These are phyloP conservation scores for Anoplophora glabripennis DNA, from an alignment of 1,140 invertebrate genomes.

Conservation along the genomic window DNA sequence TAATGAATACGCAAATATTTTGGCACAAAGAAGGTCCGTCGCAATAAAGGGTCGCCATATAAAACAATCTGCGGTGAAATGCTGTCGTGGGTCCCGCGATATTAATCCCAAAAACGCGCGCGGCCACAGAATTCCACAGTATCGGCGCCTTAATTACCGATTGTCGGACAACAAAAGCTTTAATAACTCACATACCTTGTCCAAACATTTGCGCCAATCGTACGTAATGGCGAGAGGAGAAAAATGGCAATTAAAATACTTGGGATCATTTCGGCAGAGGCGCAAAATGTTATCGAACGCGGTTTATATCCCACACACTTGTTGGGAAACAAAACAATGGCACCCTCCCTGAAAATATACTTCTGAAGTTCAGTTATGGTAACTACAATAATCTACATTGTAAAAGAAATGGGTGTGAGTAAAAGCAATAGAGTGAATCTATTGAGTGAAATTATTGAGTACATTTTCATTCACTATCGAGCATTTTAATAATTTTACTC, in stretches of 20 bases:
- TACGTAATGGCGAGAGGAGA: background rate
- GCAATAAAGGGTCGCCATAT: constrained; percentile 1
- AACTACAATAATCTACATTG: no score
- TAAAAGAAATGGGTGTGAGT: no score
- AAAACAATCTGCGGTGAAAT: no score
- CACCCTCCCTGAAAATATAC: no score
- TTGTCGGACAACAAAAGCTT: constrained; percentile 13
- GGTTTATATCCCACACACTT: no score
- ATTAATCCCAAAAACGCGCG: constrained; percentile 16
- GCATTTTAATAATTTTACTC: no score
- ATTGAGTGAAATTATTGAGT: background rate
- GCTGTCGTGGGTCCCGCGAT: background rate
- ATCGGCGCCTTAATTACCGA: constrained; percentile 18
- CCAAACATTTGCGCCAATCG: constrained; percentile 6
- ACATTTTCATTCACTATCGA: no score
- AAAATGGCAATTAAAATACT: constrained; percentile 15
- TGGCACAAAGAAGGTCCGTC: no score
- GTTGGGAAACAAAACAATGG: no score
- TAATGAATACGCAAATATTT: no score
- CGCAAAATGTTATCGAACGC: no score
- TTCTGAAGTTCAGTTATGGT: no score
- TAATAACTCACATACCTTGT: constrained; percentile 17
- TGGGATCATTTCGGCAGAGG: background rate
- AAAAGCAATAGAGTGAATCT: background rate
- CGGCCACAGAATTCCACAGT: constrained; percentile 10